These are phyloP conservation scores for Aplochiton taeniatus DNA, from an alignment of 2,797 vertebrate species.

Conservation along the genomic window DNA sequence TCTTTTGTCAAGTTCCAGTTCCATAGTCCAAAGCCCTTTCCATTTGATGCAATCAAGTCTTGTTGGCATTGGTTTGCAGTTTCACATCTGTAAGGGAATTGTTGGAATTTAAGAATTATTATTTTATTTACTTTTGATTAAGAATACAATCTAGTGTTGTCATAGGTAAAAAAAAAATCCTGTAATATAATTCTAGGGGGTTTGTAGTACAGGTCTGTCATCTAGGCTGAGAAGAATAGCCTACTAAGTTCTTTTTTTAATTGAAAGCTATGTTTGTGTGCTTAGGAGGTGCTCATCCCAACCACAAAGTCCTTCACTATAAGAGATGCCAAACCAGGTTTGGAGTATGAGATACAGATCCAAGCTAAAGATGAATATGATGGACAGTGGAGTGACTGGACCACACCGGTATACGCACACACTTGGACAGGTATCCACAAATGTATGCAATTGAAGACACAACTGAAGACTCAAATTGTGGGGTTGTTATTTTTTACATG, in stretches of 20 bases:
- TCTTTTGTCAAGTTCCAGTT: conserved; percentile 14
- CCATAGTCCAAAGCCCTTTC: not conserved
- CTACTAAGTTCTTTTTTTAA: not conserved
- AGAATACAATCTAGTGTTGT: too few species aligned
- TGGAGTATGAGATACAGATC: conserved; percentile 76
- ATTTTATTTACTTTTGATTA: too few species aligned
- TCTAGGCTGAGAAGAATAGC: not conserved
- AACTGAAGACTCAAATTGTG: not conserved
- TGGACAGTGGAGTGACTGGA: conserved; percentile 87
- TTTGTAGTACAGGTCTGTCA: not conserved
- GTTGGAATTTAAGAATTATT: too few species aligned
- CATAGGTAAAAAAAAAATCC: too few species aligned
- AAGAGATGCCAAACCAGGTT: conserved; percentile 65
- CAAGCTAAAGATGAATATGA: conserved; percentile 80
- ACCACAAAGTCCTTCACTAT: conserved; percentile 47
- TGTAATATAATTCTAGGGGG: too few species aligned
- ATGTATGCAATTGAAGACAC: conserved; percentile 11
- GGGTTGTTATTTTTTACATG: too few species aligned
- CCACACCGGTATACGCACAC: conserved; percentile 52
- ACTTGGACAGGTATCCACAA: conserved; percentile 81
- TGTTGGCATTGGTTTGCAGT: too few species aligned
- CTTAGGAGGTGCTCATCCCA: rapidly evolving
- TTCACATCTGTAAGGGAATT: too few species aligned
- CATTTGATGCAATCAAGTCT: too few species aligned
- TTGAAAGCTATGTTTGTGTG: not conserved